These are phyloP conservation scores for Acronicta aceris DNA, from an alignment of 2,888 invertebrate genomes.

Conservation along the genomic window DNA sequence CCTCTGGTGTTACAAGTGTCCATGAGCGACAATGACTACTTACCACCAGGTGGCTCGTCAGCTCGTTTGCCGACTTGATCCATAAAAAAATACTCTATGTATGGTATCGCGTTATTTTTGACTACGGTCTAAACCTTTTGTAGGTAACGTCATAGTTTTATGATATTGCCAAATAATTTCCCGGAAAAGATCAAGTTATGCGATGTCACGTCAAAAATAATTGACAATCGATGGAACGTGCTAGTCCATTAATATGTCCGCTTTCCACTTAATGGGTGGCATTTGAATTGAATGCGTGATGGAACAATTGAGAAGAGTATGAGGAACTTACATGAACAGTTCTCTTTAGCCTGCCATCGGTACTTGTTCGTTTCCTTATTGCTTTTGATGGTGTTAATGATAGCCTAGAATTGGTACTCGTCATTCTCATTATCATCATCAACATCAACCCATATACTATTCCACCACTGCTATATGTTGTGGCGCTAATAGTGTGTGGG, in stretches of 20 bases:
- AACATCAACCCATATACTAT: no score
- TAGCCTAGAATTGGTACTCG: no score
- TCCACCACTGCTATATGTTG: no score
- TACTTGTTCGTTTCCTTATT: conserved; percentile 1
- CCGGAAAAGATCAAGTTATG: conserved; percentile 34
- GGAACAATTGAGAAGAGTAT: neutral
- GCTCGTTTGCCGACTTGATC: no score
- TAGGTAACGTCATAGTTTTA: neutral
- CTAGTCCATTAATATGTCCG: conserved; percentile 51
- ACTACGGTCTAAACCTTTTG: no score
- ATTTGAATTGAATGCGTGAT: conserved; percentile 12
- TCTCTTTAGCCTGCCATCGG: neutral
- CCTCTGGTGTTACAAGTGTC: no score
- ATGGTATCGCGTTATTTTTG: no score
- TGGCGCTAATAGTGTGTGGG: no score
- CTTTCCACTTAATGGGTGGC: conserved; percentile 13
- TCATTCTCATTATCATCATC: no score
- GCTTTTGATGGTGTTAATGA: neutral
- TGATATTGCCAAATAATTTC: conserved; percentile 15
- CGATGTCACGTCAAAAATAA: conserved; percentile 20
- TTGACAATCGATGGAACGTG: conserved; percentile 56
- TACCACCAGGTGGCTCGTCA: no score
- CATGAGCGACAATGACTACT: no score
- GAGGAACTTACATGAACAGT: neutral
- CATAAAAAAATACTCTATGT: no score